Conservation (phyloP, 2,113 vertebrate species). For the Phylloscopus whistleri region DNA sequence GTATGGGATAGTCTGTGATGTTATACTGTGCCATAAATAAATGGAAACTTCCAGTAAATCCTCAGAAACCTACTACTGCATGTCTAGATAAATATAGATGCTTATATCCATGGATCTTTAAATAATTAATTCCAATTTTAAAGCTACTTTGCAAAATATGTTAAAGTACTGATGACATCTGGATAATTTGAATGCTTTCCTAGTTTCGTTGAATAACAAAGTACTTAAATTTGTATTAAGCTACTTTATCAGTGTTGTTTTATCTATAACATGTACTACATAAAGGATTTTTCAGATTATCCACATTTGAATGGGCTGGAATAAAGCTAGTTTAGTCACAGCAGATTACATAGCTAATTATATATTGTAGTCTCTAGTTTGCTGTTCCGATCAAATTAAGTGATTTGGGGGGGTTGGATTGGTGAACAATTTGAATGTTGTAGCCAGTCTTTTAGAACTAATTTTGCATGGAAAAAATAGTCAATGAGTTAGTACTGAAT, state of each 20-base stretch:
- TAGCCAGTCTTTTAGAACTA: background rate
- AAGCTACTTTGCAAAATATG: background rate
- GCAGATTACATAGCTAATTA: slow-evolving; percentile 11
- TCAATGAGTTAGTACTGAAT: background rate
- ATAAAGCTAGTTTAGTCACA: slow-evolving; percentile 34
- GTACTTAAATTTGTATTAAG: background rate
- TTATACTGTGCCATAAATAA: background rate
- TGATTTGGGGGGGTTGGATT: background rate
- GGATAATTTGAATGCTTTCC: background rate
- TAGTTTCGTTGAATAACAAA: background rate
- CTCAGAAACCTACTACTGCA: background rate
- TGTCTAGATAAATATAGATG: background rate
- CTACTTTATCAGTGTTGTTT: slow-evolving; percentile 4
- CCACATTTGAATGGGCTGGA: background rate
- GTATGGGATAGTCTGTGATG: background rate
- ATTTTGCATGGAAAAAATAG: background rate
- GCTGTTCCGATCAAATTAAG: slow-evolving; percentile 18
- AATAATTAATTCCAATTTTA: background rate
- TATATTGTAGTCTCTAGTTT: background rate
- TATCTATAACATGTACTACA: background rate
- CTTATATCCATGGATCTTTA: background rate
- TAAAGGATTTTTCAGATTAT: slow-evolving; percentile 30
- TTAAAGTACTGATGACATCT: background rate
- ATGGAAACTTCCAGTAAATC: background rate
- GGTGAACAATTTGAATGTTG: background rate